Base-by-base conservation (phyloP, 2,797 vertebrate genomes). In the Valencia hispanica region DNA sequence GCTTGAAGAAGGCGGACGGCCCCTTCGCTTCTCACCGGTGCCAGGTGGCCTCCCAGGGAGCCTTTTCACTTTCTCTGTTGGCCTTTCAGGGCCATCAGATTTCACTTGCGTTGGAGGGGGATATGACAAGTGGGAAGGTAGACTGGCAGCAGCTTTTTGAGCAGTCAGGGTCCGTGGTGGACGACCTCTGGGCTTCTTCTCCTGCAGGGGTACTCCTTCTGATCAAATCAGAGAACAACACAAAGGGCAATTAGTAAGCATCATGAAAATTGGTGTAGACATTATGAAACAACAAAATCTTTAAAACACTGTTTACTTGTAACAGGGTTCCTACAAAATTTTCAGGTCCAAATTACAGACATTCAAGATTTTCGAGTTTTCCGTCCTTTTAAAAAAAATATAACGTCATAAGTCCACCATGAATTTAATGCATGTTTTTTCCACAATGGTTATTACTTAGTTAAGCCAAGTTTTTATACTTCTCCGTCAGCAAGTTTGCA, bases 131-230 rank as follows among this genome's bases (percentile, higher is more conserved):
- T 94, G 93, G 30, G 94, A 93, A 78, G 96, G 94, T 85, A 95
- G 88, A 78, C 93, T 92, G 47, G 95, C 79, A 74, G 95, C 87
- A 84, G 95, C 88, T 89, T 95, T 98, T 80, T 96, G 96, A 88
- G 96, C 94, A 84, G 95, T 94, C 70, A 94, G 92, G 85, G 95
- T 95, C 78, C 98, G 96, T 86, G 98, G 98, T 84, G 98, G 98
- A 79, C 98, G 97, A 80, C 98, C 98, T 71, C 98, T 96, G 88
- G 98, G 98, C 86, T 99, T 99, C 87, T 97, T 97, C 83, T 96
- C 95, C 86, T 96, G 97, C 83, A 95, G 93, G 55, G 86, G 79
- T 85, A 83, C 92, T 92, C 89, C 97, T 95, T 87, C 92, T 94
- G 68, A 70, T 22, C 57, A 79, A 85, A 77, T 3, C n/a, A 79